Conservation (phyloP, 2,113 vertebrate genomes). For the Panthera uncia region DNA sequence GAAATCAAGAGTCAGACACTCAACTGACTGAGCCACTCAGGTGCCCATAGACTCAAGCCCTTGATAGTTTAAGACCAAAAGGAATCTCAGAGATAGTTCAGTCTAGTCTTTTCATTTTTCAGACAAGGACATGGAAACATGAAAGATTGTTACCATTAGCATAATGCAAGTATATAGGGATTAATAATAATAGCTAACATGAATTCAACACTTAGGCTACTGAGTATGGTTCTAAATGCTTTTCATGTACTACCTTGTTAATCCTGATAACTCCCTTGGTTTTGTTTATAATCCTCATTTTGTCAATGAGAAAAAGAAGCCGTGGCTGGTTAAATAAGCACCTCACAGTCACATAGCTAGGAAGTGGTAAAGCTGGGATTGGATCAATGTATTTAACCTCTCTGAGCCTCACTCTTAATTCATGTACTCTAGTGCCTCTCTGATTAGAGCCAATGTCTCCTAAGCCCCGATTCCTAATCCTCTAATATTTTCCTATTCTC, state of each 20-base stretch:
- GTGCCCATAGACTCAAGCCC: neutral
- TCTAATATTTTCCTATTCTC: neutral
- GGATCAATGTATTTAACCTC: neutral
- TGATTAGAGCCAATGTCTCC: neutral
- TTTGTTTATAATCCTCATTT: neutral
- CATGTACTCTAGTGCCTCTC: neutral
- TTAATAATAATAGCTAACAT: neutral
- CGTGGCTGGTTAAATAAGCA: neutral
- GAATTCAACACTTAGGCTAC: neutral
- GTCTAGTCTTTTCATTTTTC: constrained; percentile 22
- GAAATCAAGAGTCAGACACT: too few relatives aligned
- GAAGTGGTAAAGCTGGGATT: neutral
- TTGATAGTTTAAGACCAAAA: constrained; percentile 4
- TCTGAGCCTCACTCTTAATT: neutral
- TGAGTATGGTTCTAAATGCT: constrained; percentile 2
- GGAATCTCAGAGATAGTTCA: neutral
- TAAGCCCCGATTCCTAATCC: neutral
- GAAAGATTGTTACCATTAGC: neutral
- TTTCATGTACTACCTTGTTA: constrained; percentile 16
- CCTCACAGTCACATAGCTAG: neutral
- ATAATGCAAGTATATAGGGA: neutral
- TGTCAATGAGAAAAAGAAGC: neutral
- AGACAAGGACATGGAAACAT: neutral
- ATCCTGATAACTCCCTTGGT: neutral
- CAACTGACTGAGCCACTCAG: too few relatives aligned